Evolutionary conservation across 2,113 vertebrate genomes (phyloP).

Genomic region (Perognathus longimembris): DNA sequence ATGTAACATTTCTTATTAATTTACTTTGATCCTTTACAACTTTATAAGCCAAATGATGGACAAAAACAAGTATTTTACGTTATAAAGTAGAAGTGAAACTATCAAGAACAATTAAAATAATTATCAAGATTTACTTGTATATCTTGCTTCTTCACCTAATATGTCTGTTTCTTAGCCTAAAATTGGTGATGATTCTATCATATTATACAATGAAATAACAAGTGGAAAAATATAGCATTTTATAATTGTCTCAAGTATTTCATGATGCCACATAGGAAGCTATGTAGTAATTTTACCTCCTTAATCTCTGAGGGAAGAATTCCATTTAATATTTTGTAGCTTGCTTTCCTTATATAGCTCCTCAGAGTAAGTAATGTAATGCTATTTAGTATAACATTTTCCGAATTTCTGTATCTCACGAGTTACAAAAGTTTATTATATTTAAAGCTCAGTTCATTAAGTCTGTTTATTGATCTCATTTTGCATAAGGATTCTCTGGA

Average conservation of each 20-base stretch:
- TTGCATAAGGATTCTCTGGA: not conserved
- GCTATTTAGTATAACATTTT: not conserved
- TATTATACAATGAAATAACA: not conserved
- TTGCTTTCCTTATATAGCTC: not conserved
- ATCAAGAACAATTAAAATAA: not conserved
- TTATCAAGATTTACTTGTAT: not conserved
- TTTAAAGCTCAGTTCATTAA: not conserved
- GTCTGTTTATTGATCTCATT: not conserved
- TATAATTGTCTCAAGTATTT: not conserved
- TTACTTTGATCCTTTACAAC: not conserved
- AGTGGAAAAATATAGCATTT: not conserved
- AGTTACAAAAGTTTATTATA: conserved; percentile 29
- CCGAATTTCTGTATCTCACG: not conserved
- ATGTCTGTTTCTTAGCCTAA: too few species aligned
- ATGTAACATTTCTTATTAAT: not conserved
- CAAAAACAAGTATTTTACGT: not conserved
- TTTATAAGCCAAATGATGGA: not conserved
- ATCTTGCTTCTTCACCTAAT: too few species aligned
- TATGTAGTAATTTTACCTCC: not conserved
- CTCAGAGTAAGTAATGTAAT: not conserved
- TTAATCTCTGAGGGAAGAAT: not conserved
- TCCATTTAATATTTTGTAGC: not conserved
- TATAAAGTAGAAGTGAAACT: not conserved
- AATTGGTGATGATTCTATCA: too few species aligned
- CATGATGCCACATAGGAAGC: not conserved